Evolutionary conservation across 1,140 invertebrate genomes (phyloP), one percentile per base, ranked within the genome.

Genomic region (Meloidogyne hapla): DNA sequence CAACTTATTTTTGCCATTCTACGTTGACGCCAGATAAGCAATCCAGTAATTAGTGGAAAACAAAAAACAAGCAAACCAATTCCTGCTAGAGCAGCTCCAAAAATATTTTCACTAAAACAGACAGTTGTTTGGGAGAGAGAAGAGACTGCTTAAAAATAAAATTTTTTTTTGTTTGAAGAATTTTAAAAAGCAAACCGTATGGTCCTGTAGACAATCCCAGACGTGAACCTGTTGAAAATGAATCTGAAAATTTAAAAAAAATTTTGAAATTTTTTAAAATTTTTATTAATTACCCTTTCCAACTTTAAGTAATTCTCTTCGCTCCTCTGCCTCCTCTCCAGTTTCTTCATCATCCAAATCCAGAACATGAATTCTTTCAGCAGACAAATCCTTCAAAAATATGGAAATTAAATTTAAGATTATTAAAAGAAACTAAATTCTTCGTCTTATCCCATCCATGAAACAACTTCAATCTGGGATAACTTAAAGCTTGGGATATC

Each of bases 361-460:
- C 18, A 86, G 74, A 26, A 86, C 85, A 18, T 84, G 74, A 40
- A 86, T 87, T 69, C 83, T 83, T 38, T 86, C 83, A 2, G 84
- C 85, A n/a, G 85, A 68, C 40, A 86, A 75, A 64, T 86, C 82
- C 77, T 73, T 70, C 45, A 33, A 63, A 72, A 71, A 40, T n/a
- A n/a, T n/a, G n/a, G n/a, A n/a, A n/a, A n/a, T n/a, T n/a, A n/a
- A n/a, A n/a, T n/a, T n/a, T n/a, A n/a, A n/a, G n/a, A n/a, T n/a
- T n/a, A n/a, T n/a, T n/a, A n/a, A n/a, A n/a, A n/a, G n/a, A n/a
- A 4, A 38, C 9, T 9, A 38, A 38, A 38, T 4, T 38, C 33
- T 38, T 9, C 9, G 33, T 38, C 33, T 38, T 38, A 38, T 38
- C 33, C 33, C 9, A 38, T n/a, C n/a, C n/a, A n/a, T n/a, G n/a